Base-by-base conservation (phyloP, 2,888 invertebrate species). In the Zaprionus obscuricornis region DNA sequence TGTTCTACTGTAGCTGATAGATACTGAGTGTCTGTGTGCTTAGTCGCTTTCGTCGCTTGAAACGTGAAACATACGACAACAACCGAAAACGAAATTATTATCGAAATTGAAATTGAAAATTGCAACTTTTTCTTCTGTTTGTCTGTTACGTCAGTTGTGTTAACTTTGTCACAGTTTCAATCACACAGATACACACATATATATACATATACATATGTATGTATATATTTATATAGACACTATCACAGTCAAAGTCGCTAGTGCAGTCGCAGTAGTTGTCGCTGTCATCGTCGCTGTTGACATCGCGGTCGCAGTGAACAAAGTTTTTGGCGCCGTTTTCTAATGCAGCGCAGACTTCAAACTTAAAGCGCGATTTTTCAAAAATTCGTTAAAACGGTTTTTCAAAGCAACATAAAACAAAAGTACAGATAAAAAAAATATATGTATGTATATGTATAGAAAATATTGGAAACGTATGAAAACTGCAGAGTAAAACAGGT, bases 11-110 rank as follows among this genome's bases (percentile, higher is more conserved):
- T 83, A 63, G 62, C 79, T 70, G 73, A 81, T 79, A 83, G 85
- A 85, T 85, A 85, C 84, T 71, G 75, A 73, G 84, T 84, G 63
- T 70, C 73, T 66, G 74, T 78, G 66, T 84, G 85, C 73, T 87
- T 87, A 87, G 86, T 87, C 79, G 87, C 83, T 81, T 87, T 78
- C 73, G 86, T 87, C 75, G 87, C 87, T 82, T 87, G 85, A 79
- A 83, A 83, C 79, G 87, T 77, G 84, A 82, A 87, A 87, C 86
- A 87, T 87, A 67, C 82, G 83, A 85, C 66, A 66, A 51, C 63
- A 60, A 66, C 66, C 52, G 62, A 78, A 71, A 77, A 68, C 69
- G 68, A 77, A 70, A 72, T 66, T 59, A n/a, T n/a, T n/a, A n/a
- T n/a, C n/a, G 49, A 68, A 71, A 62, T 62, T 40, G 20, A 46